phyloP scores from a whole-genome alignment of 92 coral and sea anemone species.

The Siderastrea radians region DNA sequence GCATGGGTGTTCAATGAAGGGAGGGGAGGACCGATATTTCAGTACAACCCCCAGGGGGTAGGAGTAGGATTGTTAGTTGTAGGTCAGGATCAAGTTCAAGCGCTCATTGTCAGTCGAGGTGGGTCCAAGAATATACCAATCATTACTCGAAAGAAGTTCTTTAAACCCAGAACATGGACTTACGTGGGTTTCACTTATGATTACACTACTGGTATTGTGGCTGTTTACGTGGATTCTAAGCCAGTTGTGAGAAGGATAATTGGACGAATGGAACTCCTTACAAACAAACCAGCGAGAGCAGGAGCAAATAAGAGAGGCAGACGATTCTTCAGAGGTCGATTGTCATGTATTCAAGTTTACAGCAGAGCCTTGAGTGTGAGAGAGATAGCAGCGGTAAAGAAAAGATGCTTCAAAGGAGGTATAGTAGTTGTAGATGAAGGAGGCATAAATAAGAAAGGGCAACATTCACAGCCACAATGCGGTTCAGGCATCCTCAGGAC shows the following conservation, averaged over 20 bases:
- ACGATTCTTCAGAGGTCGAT: slow-evolving; percentile 73
- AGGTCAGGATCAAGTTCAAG: slow-evolving; percentile 15
- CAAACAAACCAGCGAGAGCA: slow-evolving; percentile 56
- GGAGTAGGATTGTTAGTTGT: slow-evolving; percentile 26
- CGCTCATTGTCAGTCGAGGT: slow-evolving; percentile 26
- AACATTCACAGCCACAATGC: too few species aligned
- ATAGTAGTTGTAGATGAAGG: not conserved
- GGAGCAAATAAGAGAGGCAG: slow-evolving; percentile 57
- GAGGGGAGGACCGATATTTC: slow-evolving; percentile 52
- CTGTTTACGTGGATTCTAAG: slow-evolving; percentile 58
- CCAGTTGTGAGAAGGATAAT: slow-evolving; percentile 57
- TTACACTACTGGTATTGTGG: slow-evolving; percentile 51
- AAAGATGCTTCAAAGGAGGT: slow-evolving; percentile 82
- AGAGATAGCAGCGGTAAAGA: slow-evolving; percentile 57
- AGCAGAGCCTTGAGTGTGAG: slow-evolving; percentile 60
- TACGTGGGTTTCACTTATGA: slow-evolving; percentile 63
- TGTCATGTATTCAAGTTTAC: slow-evolving; percentile 78
- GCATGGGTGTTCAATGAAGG: slow-evolving; percentile 82
- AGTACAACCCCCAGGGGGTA: slow-evolving; percentile 16
- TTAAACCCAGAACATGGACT: slow-evolving; percentile 62
- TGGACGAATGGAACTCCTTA: slow-evolving; percentile 69
- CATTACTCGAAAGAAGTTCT: slow-evolving; percentile 3
- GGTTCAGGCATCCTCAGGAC: too few species aligned
- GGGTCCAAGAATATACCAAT: slow-evolving; percentile 25
- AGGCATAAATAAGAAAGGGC: too few species aligned